A percentile compares a stretch with the other conserved stretches of the same genome.
phyloP scores from a whole-genome alignment of 2,113 vertebrate genomes.

The Malurus melanocephalus region DNA sequence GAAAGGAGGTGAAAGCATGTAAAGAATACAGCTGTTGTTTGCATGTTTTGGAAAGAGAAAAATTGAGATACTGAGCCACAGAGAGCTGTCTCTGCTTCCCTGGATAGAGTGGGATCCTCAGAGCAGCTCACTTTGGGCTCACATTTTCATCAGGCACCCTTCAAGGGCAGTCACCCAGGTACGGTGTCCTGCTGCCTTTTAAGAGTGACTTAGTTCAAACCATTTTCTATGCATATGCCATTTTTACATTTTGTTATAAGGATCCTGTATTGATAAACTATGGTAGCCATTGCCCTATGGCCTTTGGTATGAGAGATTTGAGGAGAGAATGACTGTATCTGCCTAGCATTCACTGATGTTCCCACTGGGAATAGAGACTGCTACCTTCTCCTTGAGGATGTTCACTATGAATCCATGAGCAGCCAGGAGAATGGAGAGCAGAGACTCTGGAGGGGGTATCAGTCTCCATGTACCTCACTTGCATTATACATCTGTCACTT shows the following conservation, averaged over 20 bases:
- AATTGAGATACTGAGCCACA: background rate
- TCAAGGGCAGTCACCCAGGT: background rate
- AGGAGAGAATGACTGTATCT: background rate
- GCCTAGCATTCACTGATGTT: background rate
- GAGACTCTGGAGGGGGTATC: background rate
- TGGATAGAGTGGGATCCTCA: background rate
- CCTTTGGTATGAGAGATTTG: background rate
- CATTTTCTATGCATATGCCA: background rate
- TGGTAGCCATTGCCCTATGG: background rate
- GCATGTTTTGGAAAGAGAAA: background rate
- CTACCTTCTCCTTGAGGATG: background rate
- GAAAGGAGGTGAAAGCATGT: background rate
- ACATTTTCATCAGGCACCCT: background rate
- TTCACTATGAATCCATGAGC: background rate
- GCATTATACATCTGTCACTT: conserved; percentile 16
- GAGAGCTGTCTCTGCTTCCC: background rate
- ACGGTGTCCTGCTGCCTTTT: background rate
- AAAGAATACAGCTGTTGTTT: background rate
- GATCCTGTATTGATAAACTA: background rate
- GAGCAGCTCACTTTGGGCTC: background rate
- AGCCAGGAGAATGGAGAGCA: background rate
- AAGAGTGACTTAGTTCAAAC: background rate
- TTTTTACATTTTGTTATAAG: background rate
- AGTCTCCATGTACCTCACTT: background rate
- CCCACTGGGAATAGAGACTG: background rate